Base-by-base conservation (phyloP, 2,888 invertebrate species). In the Dynastes grantii region DNA sequence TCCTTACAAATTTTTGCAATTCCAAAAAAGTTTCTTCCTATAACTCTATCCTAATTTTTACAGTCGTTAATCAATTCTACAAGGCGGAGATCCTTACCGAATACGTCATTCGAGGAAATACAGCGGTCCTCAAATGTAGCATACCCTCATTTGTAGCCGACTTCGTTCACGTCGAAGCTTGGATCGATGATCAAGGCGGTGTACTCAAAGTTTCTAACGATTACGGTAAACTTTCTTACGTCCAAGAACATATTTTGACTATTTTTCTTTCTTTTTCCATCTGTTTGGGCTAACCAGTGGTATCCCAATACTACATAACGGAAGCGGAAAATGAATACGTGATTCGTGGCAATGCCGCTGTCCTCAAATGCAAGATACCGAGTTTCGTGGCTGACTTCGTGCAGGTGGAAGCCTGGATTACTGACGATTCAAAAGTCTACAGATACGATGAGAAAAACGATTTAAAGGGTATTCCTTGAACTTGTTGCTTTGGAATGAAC, bases 311-410 rank as follows among this genome's bases (percentile, higher is more conserved):
- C 90, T 97, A 95, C 92, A 94, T 95, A 90, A 95, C 96, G 85
- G 96, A 96, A 91, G 95, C 97, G 87, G 96, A 96, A 91, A 96
- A 97, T 90, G 97, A 97, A 89, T 97, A 97, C 91, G 97, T 97
- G 83, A 97, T 97, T 89, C 93, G 95, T 87, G 97, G 97, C 83
- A 97, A 97, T 90, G 94, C 96, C 82, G 97, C 96, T 80, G 94
- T 97, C 85, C 94, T 97, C 90, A 96, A 95, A 90, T 98, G 97
- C 92, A 95, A 96, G 92, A 96, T 97, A 85, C 97, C 97, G 82
- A 95, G 95, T 87, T 97, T 97, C 91, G 96, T 97, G 84, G 95
- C 96, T 83, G 97, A 97, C 91, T 97, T 96, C 90, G 95, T 98
- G 85, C 92, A 92, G 86, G 94, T 97, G 85, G 95, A 95, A 89